Evolutionary conservation across 2,888 invertebrate species (phyloP).

Genomic region (Volucella inanis): DNA sequence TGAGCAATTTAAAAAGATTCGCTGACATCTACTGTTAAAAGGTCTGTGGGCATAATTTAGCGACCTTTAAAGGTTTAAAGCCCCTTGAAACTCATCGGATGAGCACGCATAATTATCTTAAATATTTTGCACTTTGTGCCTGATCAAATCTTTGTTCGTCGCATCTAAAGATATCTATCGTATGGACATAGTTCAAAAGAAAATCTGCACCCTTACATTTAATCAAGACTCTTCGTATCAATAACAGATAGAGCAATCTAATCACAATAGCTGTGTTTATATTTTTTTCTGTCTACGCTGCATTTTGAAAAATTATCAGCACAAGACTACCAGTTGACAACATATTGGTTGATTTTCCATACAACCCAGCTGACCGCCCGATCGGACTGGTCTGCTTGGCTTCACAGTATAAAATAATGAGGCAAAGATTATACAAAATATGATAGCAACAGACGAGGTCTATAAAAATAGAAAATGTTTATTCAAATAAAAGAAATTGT

Average conservation of each 20-base stretch:
- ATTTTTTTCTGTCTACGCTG: background rate
- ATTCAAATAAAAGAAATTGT: background rate
- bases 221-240: background rate
- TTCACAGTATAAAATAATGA: background rate
- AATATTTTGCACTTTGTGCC: too few species aligned
- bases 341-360: conserved; percentile 8
- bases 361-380: too few species aligned
- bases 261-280: conserved; percentile 1
- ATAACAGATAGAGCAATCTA: background rate
- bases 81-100: too few species aligned
- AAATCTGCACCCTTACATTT: too few species aligned
- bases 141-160: too few species aligned
- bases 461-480: background rate
- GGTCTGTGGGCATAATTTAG: too few species aligned
- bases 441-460: background rate
- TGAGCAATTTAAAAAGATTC: too few species aligned
- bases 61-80: too few species aligned
- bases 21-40: too few species aligned
- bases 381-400: background rate
- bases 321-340: conserved; percentile 1
- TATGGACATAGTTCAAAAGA: too few species aligned
- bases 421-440: background rate
- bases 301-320: background rate
- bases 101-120: too few species aligned
- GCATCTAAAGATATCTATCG: too few species aligned